phyloP scores from a whole-genome alignment of 2,797 vertebrate species.

The Arrhamphus sclerolepis region DNA sequence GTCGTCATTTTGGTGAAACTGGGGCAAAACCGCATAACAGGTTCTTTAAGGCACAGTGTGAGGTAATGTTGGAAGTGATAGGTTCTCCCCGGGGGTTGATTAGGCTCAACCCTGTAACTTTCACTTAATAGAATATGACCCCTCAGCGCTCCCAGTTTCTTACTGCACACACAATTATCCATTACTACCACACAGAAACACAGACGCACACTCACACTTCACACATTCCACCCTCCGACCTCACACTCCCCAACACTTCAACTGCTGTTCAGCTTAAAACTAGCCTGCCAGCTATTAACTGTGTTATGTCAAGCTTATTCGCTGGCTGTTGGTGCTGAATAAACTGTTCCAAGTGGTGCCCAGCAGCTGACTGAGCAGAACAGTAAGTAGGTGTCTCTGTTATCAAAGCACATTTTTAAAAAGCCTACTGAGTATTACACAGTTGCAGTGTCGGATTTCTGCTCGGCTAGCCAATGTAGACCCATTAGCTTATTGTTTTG shows the following conservation, averaged over 20 bases:
- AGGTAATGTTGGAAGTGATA: conserved; percentile 77
- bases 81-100: conserved; percentile 75
- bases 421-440: conserved; percentile 56
- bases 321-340: conserved; percentile 66
- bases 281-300: conserved; percentile 73
- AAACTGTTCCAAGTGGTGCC: conserved; percentile 75
- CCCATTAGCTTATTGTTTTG: conserved; percentile 43
- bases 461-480: conserved; percentile 23
- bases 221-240: conserved; percentile 52
- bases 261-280: conserved; percentile 77
- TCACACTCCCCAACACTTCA: conserved; percentile 42
- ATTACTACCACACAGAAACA: conserved; percentile 58
- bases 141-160: conserved; percentile 57
- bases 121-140: conserved; percentile 76
- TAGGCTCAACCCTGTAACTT: conserved; percentile 74
- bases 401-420: conserved; percentile 67
- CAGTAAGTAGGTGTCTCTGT: conserved; percentile 70
- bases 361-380: conserved; percentile 68
- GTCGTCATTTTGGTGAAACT: conserved; percentile 48
- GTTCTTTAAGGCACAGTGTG: conserved; percentile 61
- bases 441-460: conserved; percentile 41
- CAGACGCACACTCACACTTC: conserved; percentile 38
- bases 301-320: conserved; percentile 77
- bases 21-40: conserved; percentile 53
- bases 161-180: conserved; percentile 47